Evolutionary conservation across 2,888 invertebrate genomes (phyloP).

Genomic region (Cephus pygmeus): DNA sequence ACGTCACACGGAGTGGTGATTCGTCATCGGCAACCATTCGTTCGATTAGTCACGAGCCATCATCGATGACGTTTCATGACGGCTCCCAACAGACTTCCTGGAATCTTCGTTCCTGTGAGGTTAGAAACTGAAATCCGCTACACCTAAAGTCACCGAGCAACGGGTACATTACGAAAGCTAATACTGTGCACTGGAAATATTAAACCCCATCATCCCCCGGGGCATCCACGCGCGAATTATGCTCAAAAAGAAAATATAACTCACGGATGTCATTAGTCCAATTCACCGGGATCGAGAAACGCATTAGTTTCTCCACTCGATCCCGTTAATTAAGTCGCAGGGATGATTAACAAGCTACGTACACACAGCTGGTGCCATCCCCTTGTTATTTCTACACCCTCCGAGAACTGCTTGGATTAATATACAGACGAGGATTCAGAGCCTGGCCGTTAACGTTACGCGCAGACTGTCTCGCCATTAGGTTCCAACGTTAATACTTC

Average conservation of each 20-base stretch:
- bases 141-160: neutral
- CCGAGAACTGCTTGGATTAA: neutral
- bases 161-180: neutral
- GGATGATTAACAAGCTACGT: neutral
- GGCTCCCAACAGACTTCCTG: neutral
- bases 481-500: neutral
- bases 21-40: neutral
- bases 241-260: neutral
- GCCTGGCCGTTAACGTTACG: neutral
- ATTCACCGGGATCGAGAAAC: neutral
- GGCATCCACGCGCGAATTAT: neutral
- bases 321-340: neutral
- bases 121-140: neutral
- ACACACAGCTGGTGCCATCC: neutral
- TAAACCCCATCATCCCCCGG: neutral
- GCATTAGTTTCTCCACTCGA: neutral
- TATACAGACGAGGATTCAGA: neutral
- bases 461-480: neutral
- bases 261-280: neutral
- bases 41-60: neutral
- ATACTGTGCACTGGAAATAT: neutral
- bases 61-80: neutral
- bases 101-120: neutral
- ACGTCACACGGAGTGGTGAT: neutral
- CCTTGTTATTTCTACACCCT: neutral